Base-by-base conservation (phyloP, 2,113 vertebrate genomes). In the Mugil cephalus region DNA sequence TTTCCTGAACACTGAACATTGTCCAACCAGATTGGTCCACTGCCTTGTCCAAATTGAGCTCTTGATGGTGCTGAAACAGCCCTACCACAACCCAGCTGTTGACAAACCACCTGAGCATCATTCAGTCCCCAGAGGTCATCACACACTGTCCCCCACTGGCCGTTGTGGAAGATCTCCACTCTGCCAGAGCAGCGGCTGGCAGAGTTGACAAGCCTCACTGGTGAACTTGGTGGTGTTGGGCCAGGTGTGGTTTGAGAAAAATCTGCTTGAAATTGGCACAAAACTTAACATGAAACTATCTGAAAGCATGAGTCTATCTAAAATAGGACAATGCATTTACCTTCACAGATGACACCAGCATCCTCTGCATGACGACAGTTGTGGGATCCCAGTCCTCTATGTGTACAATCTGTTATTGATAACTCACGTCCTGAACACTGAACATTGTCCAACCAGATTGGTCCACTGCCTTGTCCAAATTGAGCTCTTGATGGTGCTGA, bases 41-140 rank as follows among this genome's bases (percentile, higher is more conserved):
- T 51, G 48, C 48, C 48, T 9, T 51, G 18, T 21, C 48, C 48
- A 51, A 21, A 24, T 4, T 10, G 8, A 8, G 48, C 48, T 4
- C 18, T 2, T 2, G 1, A 0, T 45, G 14, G 11, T 36, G 51
- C 40, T 10, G 11, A 9, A 15, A 68, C 0, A 45, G 51, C 51
- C 7, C 5, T 7, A n/a, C 65, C 65, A 55, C 65, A 68, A 21
- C 64, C 64, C n/a, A 67, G 7, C 39, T 67, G 64, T 18, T 1
- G 36, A 52, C 63, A 66, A 3, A 67, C 64, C 39, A 67, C 64
- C 10, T 45, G 10, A 8, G 19, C 63, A 8, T 66, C 12, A n/a
- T 1, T 14, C 8, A 50, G 1, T 9, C 4, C 46, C 61, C 61
- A 64, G 4, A 8, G 0, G 1, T 64, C 6, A 10, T 50, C 61